Conservation (phyloP, 1,140 invertebrate species). For the Drosophila erecta region DNA sequence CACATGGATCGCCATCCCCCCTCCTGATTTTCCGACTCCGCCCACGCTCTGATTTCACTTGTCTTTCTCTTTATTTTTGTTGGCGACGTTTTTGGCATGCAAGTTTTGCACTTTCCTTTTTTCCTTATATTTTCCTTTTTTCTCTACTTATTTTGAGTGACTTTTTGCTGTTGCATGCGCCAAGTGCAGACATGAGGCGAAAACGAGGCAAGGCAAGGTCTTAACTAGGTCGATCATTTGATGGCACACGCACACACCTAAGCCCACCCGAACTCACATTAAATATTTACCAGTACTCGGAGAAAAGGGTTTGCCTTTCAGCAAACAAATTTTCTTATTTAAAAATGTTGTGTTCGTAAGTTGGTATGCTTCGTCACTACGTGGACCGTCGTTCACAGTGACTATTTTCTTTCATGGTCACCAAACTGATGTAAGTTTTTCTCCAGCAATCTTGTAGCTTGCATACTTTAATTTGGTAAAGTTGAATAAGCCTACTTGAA, state of each 20-base stretch:
- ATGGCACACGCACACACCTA: slow-evolving; percentile 34
- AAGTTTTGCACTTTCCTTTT: slow-evolving; percentile 53
- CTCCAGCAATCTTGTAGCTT: neutral
- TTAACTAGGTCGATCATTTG: slow-evolving; percentile 70
- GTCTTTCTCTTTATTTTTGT: slow-evolving; percentile 11
- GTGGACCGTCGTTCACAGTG: too few relatives aligned
- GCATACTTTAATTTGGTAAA: too few relatives aligned
- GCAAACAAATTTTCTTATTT: too few relatives aligned
- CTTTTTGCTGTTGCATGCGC: slow-evolving; percentile 48
- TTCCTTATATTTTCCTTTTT: slow-evolving; percentile 5
- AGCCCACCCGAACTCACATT: slow-evolving; percentile 4
- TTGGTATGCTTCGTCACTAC: too few relatives aligned
- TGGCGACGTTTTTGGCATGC: slow-evolving; percentile 59
- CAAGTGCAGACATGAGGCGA: slow-evolving; percentile 44
- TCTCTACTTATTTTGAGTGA: slow-evolving; percentile 26
- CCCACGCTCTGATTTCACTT: slow-evolving; percentile 25
- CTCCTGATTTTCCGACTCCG: neutral
- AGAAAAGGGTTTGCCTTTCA: neutral
- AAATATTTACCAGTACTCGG: slow-evolving; percentile 21
- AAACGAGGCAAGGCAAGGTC: slow-evolving; percentile 42
- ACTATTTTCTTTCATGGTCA: too few relatives aligned
- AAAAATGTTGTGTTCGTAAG: too few relatives aligned
- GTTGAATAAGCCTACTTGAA: neutral
- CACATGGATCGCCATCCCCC: slow-evolving; percentile 12
- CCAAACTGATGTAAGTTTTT: neutral